Evolutionary conservation across 2,113 vertebrate species (phyloP), one percentile per base, ranked within the genome.

Genomic region (Syngnathus floridae): DNA sequence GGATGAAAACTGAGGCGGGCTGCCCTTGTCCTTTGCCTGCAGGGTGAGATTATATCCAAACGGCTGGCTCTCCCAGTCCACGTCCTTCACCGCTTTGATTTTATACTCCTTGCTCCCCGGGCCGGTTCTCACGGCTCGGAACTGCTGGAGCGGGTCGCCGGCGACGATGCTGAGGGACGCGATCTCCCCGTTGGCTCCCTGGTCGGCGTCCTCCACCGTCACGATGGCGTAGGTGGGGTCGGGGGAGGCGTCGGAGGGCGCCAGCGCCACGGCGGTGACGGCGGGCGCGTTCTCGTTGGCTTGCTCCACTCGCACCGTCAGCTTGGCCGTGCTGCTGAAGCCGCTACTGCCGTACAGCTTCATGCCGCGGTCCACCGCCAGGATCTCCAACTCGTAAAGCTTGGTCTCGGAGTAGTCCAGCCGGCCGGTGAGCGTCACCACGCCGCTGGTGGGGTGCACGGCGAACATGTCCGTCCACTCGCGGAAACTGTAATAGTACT

Each of bases 401-500:
- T 91, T 93, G 1, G 86, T 92, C 80, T 98, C 94, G 0, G 86
- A 75, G 69, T 89, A 93, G 81, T 97, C 95, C 10, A 98, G 94
- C 49, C 90, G 93, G 11, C 96, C 94, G 0, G 96, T 98, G 12
- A 99, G 81, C 4, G 94, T 91, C 12, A 99, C 79, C 14, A 93
- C 90, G 0, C 97, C 97, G 8, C 95, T 99, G 1, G 95, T 97
- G 8, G 97, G 96, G 70, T 99, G 97, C 77, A 99, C 95, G 0
- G 96, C 94, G 84, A 99, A 99, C 88, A 93, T 87, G 84, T 97
- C 95, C 0, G 95, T 99, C 90, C 94, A 93, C 64, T 97, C 95
- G 80, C 93, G 93, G 80, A 98, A 99, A 72, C 96, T 98, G 56
- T 97, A 99, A 88, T 99, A 99, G 86, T 98, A 99, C 37, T 98